phyloP scores from a whole-genome alignment of 2,797 vertebrate species.

The Poecilia wingei region DNA sequence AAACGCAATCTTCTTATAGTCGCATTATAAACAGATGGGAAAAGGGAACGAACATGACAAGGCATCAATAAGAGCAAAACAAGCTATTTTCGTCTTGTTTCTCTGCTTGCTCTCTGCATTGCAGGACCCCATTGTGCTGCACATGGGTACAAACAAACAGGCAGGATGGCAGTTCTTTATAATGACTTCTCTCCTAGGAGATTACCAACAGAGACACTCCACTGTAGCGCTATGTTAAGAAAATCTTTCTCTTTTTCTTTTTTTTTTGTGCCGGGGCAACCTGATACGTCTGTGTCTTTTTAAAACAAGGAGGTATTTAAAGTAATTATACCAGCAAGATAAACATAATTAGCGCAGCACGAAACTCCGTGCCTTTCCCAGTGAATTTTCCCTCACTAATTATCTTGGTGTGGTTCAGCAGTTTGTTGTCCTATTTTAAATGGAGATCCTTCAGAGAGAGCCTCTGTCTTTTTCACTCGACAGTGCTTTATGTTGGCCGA shows the following conservation, averaged over 20 bases:
- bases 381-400: constrained; percentile 46
- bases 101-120: constrained; percentile 36
- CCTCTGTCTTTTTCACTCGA: constrained; percentile 37
- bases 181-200: constrained; percentile 58
- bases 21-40: constrained; percentile 42
- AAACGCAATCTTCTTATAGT: constrained; percentile 49
- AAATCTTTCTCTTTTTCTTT: constrained; percentile 1
- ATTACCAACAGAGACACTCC: constrained; percentile 46
- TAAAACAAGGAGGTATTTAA: constrained; percentile 59
- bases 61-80: constrained; percentile 51
- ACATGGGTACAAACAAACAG: constrained; percentile 49
- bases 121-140: constrained; percentile 45
- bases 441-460: constrained; percentile 23
- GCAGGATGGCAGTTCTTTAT: constrained; percentile 19
- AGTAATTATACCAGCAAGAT: constrained; percentile 71
- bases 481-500: constrained; percentile 28
- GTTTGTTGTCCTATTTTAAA: constrained; percentile 38
- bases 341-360: constrained; percentile 69
- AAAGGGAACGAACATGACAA: constrained; percentile 49
- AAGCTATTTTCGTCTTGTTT: constrained; percentile 43
- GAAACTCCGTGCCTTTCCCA: constrained; percentile 33
- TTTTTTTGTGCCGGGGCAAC: constrained; percentile 40
- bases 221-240: constrained; percentile 38
- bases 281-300: constrained; percentile 28
- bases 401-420: constrained; percentile 54